Percentiles rank a stretch among this genome's conserved stretches.
These are phyloP conservation scores for Echinarachnius parma DNA, from an alignment of 53 echinoderm and acorn worm genomes.

Conservation along the genomic window DNA sequence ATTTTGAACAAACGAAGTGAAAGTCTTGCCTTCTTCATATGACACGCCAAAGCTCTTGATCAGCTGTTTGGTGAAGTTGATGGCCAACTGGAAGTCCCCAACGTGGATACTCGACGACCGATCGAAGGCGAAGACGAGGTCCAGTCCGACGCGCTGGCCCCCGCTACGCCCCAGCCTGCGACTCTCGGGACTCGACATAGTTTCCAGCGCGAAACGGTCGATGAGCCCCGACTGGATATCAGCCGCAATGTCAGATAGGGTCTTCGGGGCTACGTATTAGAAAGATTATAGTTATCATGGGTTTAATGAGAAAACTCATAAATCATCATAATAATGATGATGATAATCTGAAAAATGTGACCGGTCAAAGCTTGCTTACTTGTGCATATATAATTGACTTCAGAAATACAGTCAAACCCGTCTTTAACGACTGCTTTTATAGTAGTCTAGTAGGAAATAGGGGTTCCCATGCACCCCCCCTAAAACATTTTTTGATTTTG, in stretches of 20 bases:
- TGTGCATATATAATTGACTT: too few species aligned
- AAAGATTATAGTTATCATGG: too few species aligned
- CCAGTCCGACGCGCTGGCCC: conserved; percentile 44
- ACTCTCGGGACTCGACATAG: conserved; percentile 49
- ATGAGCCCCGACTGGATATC: conserved; percentile 58
- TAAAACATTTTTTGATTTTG: too few species aligned
- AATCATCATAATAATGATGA: too few species aligned
- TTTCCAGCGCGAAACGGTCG: conserved; percentile 53
- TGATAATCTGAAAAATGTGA: too few species aligned
- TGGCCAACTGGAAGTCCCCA: conserved; percentile 51
- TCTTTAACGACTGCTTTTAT: too few species aligned
- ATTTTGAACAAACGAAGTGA: too few species aligned
- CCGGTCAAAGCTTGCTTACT: too few species aligned
- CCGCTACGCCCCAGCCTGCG: conserved; percentile 31
- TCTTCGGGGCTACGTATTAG: conserved; percentile 21
- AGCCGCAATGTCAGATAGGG: conserved; percentile 43
- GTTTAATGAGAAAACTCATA: too few species aligned
- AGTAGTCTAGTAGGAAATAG: too few species aligned
- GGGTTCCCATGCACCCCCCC: too few species aligned
- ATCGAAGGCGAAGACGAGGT: conserved; percentile 75
- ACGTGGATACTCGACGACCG: conserved; percentile 54
- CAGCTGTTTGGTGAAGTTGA: conserved; percentile 64
- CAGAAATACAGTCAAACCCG: too few species aligned
- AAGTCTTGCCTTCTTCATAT: conserved; percentile 56
- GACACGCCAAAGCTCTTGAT: conserved; percentile 62